phyloP scores from a whole-genome alignment of 2,888 invertebrate species.

The Lasioglossum figueresi region DNA sequence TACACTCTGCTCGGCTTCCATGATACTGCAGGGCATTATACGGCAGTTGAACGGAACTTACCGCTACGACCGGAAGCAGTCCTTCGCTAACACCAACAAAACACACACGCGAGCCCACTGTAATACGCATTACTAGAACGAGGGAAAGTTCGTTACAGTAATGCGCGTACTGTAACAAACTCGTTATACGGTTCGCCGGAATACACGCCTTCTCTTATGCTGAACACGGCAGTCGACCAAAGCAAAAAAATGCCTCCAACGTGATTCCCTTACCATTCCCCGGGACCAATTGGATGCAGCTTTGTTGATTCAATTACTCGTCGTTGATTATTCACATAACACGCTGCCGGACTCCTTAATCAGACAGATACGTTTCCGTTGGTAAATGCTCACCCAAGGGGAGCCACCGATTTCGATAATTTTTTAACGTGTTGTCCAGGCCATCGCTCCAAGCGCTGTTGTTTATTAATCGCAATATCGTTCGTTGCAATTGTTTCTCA shows the following conservation, averaged over 20 bases:
- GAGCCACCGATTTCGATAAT: background rate
- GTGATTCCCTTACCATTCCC: background rate
- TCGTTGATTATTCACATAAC: background rate
- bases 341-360: background rate
- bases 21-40: slow-evolving; percentile 27
- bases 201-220: slow-evolving; percentile 18
- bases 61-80: slow-evolving; percentile 14
- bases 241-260: background rate
- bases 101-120: slow-evolving; percentile 5
- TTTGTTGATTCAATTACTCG: background rate
- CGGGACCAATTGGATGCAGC: background rate
- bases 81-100: background rate
- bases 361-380: background rate
- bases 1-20: background rate
- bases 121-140: slow-evolving; percentile 1
- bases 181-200: slow-evolving; percentile 37
- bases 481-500: no score
- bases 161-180: slow-evolving; percentile 44
- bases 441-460: background rate
- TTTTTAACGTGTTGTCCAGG: background rate
- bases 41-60: slow-evolving; percentile 38
- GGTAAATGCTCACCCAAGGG: background rate
- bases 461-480: no score
- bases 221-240: background rate
- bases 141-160: slow-evolving; percentile 45